These are phyloP conservation scores for Lasaia peninsularis DNA, from an alignment of 1,140 invertebrate species.

Conservation along the genomic window DNA sequence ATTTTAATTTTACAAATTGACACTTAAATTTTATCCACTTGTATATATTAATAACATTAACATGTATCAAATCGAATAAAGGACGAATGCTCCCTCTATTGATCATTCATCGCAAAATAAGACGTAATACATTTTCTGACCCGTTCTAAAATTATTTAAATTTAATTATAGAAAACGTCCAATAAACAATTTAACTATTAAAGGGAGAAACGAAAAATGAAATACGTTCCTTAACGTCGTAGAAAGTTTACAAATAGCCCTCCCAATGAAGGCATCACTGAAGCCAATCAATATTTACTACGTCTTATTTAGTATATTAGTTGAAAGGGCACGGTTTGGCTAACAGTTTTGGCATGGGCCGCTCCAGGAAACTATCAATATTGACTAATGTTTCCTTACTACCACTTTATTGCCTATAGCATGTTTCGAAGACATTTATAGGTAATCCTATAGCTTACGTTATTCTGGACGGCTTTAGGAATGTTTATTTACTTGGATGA, in stretches of 20 bases:
- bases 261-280: background rate
- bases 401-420: slow-evolving; percentile 8
- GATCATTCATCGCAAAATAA: too few species aligned
- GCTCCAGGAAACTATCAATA: slow-evolving; percentile 15
- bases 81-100: too few species aligned
- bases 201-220: too few species aligned
- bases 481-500: slow-evolving; percentile 4
- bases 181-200: too few species aligned
- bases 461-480: slow-evolving; percentile 1
- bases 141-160: too few species aligned
- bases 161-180: too few species aligned
- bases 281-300: slow-evolving; percentile 8
- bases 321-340: slow-evolving; percentile 11
- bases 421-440: slow-evolving; percentile 7
- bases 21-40: too few species aligned
- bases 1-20: too few species aligned
- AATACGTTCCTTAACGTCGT: background rate
- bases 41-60: too few species aligned
- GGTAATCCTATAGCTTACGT: background rate
- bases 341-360: slow-evolving; percentile 9
- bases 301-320: slow-evolving; percentile 8
- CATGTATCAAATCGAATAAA: too few species aligned
- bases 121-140: too few species aligned
- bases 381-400: slow-evolving; percentile 15
- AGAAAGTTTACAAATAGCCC: background rate